Evolutionary conservation across 2,113 vertebrate genomes (phyloP).

Genomic region (Nannobrachium achirus): DNA sequence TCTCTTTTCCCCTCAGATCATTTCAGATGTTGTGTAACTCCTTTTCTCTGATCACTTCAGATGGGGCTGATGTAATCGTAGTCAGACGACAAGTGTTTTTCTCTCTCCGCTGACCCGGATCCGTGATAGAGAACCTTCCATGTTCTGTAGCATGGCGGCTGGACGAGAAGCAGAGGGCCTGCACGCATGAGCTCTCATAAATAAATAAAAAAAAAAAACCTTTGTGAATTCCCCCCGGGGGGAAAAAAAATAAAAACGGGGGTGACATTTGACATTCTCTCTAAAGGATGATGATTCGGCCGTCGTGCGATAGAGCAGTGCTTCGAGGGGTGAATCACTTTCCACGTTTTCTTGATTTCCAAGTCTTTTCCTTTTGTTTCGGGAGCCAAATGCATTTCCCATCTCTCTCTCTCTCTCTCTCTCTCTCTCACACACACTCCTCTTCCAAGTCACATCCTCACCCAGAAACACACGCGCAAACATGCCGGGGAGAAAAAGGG

Average conservation of each 20-base stretch:
- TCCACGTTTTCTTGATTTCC: conserved; percentile 1
- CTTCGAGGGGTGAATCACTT: background rate
- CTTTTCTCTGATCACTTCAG: conserved; percentile 13
- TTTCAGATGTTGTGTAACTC: conserved; percentile 19
- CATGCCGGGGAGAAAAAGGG: background rate
- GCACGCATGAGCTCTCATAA: conserved; percentile 12
- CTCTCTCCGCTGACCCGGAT: conserved; percentile 3
- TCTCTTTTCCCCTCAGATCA: conserved; percentile 5
- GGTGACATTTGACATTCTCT: conserved; percentile 9
- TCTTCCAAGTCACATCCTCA: conserved; percentile 31
- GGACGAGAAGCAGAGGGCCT: conserved; percentile 25
- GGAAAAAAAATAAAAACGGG: too few species aligned
- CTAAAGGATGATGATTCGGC: background rate
- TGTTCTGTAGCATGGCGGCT: too few species aligned
- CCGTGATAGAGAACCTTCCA: conserved; percentile 27
- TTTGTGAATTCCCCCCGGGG: conserved; percentile 13
- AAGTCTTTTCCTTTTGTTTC: conserved; percentile 4
- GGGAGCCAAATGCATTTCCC: conserved; percentile 1
- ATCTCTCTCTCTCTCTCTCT: background rate
- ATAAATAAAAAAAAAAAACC: too few species aligned
- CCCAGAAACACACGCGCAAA: conserved; percentile 11
- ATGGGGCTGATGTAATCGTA: conserved; percentile 8
- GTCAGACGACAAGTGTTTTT: conserved; percentile 25
- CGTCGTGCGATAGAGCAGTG: too few species aligned
- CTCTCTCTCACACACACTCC: conserved; percentile 32